Percentiles rank a stretch among this genome's conserved stretches.
These are phyloP conservation scores for Pseudomugil tenellus DNA, from an alignment of 2,797 vertebrate genomes.

Conservation along the genomic window DNA sequence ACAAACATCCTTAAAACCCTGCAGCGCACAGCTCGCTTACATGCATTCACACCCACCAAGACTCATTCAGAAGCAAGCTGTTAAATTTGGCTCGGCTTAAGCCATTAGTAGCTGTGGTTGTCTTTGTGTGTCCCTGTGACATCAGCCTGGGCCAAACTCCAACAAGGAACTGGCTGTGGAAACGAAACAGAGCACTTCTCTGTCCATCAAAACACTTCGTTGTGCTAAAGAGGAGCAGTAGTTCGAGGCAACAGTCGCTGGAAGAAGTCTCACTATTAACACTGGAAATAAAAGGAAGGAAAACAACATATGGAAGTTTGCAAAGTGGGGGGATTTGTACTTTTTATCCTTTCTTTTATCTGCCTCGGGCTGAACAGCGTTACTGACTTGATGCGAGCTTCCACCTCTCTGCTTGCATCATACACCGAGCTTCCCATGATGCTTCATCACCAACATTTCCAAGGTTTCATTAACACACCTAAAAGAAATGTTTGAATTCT, in stretches of 20 bases:
- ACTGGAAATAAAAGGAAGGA: not conserved
- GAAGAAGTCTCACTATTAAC: not conserved
- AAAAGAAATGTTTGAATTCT: too few relatives aligned
- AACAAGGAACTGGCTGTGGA: constrained; percentile 4
- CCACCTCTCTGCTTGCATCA: too few relatives aligned
- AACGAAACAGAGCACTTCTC: constrained; percentile 9
- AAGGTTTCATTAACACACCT: too few relatives aligned
- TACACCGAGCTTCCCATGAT: too few relatives aligned
- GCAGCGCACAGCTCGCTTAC: not conserved
- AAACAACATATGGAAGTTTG: too few relatives aligned
- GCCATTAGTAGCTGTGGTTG: not conserved
- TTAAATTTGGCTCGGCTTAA: constrained; percentile 3
- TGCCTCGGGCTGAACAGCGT: too few relatives aligned
- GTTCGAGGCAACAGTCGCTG: not conserved
- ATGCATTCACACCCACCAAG: not conserved
- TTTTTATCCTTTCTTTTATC: too few relatives aligned
- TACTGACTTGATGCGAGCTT: too few relatives aligned
- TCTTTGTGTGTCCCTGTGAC: not conserved
- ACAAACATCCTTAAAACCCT: not conserved
- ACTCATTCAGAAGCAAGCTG: constrained; percentile 5
- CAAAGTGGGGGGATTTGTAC: too few relatives aligned
- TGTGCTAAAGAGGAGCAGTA: not conserved
- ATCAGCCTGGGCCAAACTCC: constrained; percentile 10
- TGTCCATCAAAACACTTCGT: not conserved
- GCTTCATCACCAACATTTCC: too few relatives aligned